phyloP scores from a whole-genome alignment of 2,888 invertebrate species.

The Sylvicola cinctus region DNA sequence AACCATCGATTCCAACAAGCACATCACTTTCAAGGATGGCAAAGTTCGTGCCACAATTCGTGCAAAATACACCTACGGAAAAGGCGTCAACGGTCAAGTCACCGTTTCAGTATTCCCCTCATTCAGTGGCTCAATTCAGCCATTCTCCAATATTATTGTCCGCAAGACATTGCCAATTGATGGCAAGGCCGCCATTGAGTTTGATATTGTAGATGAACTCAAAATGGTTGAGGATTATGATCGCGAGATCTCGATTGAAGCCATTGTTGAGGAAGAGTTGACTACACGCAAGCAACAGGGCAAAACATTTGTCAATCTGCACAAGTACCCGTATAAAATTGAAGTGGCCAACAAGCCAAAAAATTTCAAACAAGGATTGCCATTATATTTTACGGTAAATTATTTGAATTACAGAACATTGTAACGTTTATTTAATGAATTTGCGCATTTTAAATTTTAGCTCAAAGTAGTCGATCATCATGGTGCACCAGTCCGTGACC shows the following conservation, averaged over 20 bases:
- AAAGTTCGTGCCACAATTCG: conserved; percentile 57
- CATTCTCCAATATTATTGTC: conserved; percentile 46
- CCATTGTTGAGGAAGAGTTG: conserved; percentile 73
- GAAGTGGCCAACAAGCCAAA: conserved; percentile 61
- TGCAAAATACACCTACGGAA: conserved; percentile 75
- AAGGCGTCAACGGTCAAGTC: conserved; percentile 68
- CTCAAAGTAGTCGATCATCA: conserved; percentile 52
- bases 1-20: conserved; percentile 57
- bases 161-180: conserved; percentile 49
- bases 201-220: conserved; percentile 52
- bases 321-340: conserved; percentile 55
- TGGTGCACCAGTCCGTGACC: conserved; percentile 38
- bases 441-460: no score
- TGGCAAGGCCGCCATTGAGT: conserved; percentile 45
- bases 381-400: conserved; percentile 61
- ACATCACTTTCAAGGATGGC: conserved; percentile 61
- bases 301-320: conserved; percentile 49
- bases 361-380: conserved; percentile 73
- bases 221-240: conserved; percentile 66
- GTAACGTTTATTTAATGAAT: no score
- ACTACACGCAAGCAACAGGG: conserved; percentile 67
- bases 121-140: conserved; percentile 57
- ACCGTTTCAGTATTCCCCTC: conserved; percentile 69
- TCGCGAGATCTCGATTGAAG: conserved; percentile 65
- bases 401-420: conserved; percentile 4